These are phyloP conservation scores for Hirtodrosophila histrioides DNA, from an alignment of 2,888 invertebrate species.

Conservation along the genomic window DNA sequence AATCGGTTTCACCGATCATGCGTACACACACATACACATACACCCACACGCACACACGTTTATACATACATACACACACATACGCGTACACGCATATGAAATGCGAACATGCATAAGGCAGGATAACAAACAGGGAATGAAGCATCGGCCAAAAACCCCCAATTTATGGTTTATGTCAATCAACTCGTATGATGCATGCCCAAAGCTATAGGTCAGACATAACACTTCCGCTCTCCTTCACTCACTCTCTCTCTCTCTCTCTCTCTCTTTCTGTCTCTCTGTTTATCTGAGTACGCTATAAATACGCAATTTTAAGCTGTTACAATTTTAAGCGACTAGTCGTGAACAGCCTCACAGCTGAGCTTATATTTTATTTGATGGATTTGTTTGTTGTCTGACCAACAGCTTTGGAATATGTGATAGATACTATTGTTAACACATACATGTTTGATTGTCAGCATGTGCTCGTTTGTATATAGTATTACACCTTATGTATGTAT, in stretches of 20 bases:
- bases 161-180: slow-evolving; percentile 11
- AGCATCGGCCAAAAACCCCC: too few species aligned
- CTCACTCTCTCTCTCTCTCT: neutral
- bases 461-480: slow-evolving; percentile 14
- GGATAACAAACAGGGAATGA: slow-evolving; percentile 3
- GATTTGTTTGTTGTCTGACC: slow-evolving; percentile 29
- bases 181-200: slow-evolving; percentile 37
- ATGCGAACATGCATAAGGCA: slow-evolving; percentile 1
- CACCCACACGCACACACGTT: slow-evolving; percentile 10
- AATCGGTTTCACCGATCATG: slow-evolving; percentile 52
- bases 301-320: too few species aligned
- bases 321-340: too few species aligned
- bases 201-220: slow-evolving; percentile 38
- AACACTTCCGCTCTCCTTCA: neutral
- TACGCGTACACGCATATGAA: slow-evolving; percentile 12
- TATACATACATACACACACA: slow-evolving; percentile 14
- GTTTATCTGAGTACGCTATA: too few species aligned
- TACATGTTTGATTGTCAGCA: slow-evolving; percentile 13
- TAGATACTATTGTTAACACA: slow-evolving; percentile 2
- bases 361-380: neutral
- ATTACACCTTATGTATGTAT: slow-evolving; percentile 14
- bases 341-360: neutral
- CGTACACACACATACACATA: slow-evolving; percentile 11
- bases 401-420: slow-evolving; percentile 16
- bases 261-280: neutral